Evolutionary conservation across 2,797 vertebrate genomes (phyloP).

Genomic region (Ceryle rudis): DNA sequence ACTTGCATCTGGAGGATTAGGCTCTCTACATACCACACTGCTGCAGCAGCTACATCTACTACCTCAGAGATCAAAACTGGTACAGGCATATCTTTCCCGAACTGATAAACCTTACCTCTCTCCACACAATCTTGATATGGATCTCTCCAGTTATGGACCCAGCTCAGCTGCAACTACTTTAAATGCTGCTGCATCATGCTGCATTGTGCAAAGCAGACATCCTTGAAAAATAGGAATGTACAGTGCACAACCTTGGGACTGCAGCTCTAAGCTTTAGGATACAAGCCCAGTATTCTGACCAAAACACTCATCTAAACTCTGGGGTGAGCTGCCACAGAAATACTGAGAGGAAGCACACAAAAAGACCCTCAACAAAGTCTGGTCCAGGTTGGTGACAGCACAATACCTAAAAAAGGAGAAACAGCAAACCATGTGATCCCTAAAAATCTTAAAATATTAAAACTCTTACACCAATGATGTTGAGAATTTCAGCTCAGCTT

Average conservation of each 20-base stretch:
- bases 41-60: not conserved
- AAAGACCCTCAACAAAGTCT: not conserved
- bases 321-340: not conserved
- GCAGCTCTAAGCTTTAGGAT: not conserved
- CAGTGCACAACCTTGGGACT: not conserved
- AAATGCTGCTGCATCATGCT: slow-evolving; percentile 36
- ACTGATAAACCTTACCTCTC: not conserved
- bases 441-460: not conserved
- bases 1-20: not conserved
- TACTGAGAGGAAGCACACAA: not conserved
- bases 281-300: not conserved
- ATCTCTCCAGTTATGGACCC: not conserved
- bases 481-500: not conserved
- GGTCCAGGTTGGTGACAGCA: not conserved
- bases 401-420: not conserved
- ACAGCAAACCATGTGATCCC: not conserved
- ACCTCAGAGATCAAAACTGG: not conserved
- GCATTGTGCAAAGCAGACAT: slow-evolving; percentile 42
- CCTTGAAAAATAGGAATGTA: not conserved
- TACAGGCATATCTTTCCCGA: not conserved
- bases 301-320: not conserved
- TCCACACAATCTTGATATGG: not conserved
- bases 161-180: not conserved
- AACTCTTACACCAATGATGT: not conserved
- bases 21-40: not conserved